Percentiles rank a stretch among this genome's conserved stretches.
Conservation (phyloP, 92 coral and sea anemone species). For the Desmophyllum pertusum region DNA sequence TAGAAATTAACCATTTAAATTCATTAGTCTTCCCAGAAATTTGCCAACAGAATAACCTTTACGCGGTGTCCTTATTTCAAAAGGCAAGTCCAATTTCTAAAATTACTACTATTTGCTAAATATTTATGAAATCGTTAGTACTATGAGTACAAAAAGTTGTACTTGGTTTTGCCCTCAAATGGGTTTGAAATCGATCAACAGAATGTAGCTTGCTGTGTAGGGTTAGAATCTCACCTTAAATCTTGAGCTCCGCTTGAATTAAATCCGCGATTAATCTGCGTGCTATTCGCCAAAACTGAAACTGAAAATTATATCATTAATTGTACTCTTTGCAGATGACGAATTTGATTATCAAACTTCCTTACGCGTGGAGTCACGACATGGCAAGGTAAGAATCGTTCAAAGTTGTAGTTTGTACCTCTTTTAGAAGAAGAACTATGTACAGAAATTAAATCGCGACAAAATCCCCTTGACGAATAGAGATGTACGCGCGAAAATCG, state of each 20-base stretch:
- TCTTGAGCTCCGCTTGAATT: neutral
- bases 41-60: neutral
- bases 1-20: neutral
- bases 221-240: neutral
- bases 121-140: slow-evolving; percentile 39
- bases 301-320: slow-evolving; percentile 36
- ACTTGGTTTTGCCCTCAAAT: slow-evolving; percentile 4
- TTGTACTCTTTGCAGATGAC: slow-evolving; percentile 36
- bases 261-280: neutral
- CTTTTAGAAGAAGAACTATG: neutral
- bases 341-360: slow-evolving; percentile 25
- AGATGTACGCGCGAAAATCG: neutral
- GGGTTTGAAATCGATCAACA: neutral
- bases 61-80: neutral
- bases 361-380: slow-evolving; percentile 21
- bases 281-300: slow-evolving; percentile 11
- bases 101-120: slow-evolving; percentile 32
- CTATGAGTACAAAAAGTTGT: slow-evolving; percentile 23
- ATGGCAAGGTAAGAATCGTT: neutral
- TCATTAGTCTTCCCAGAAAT: neutral
- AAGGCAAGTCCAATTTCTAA: neutral
- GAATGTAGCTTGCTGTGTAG: neutral
- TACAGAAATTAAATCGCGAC: neutral
- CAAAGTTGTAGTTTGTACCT: neutral
- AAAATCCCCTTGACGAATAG: neutral